Conservation (phyloP, 2,797 vertebrate genomes). For the Delichon dasypus region DNA sequence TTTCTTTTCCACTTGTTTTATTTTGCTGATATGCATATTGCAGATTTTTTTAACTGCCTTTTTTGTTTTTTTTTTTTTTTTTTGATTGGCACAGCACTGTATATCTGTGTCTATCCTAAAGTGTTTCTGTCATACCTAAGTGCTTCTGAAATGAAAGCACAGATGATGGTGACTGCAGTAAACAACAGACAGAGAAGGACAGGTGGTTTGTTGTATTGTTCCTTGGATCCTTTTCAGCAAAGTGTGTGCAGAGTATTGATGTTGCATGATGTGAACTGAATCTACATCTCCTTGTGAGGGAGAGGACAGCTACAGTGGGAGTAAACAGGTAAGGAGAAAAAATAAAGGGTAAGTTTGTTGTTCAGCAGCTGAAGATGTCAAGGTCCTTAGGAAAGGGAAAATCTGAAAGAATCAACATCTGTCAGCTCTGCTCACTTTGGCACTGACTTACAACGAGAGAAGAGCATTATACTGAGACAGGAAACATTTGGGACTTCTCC, state of each 20-base stretch:
- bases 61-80: neutral
- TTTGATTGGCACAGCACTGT: neutral
- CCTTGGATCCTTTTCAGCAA: neutral
- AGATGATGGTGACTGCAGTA: neutral
- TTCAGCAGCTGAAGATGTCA: slow-evolving; percentile 23
- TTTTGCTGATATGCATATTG: neutral
- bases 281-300: neutral
- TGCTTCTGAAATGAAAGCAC: neutral
- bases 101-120: neutral
- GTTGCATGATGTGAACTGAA: neutral
- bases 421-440: slow-evolving; percentile 42
- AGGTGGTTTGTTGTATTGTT: neutral
- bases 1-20: neutral
- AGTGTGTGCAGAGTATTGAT: neutral
- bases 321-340: neutral
- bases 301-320: neutral
- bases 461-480: neutral
- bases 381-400: neutral
- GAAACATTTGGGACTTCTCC: slow-evolving; percentile 2
- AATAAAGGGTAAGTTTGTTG: neutral
- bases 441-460: slow-evolving; percentile 20
- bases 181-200: neutral
- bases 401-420: neutral
- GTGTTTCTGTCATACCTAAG: neutral
- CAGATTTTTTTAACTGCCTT: neutral